Percentiles rank a stretch among this genome's conserved stretches.
Conservation (phyloP, 2,888 invertebrate genomes). For the Chrysopilus asiliformis region DNA sequence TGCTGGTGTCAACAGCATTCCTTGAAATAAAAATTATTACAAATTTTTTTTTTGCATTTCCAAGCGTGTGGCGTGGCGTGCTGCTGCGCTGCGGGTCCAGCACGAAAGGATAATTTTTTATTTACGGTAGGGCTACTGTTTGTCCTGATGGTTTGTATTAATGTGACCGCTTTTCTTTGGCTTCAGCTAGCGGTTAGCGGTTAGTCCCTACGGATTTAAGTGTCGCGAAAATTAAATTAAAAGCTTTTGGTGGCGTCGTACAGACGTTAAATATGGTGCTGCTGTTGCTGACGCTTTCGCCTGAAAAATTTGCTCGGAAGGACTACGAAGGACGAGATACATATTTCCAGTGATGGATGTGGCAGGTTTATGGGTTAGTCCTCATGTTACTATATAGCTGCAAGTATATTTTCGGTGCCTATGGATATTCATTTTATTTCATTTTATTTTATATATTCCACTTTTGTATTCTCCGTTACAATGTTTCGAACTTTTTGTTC, state of each 20-base stretch:
- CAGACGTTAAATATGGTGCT: constrained; percentile 5
- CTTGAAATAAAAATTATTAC: too few relatives aligned
- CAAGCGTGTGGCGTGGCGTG: not conserved
- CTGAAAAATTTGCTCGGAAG: constrained; percentile 1
- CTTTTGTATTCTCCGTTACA: too few relatives aligned
- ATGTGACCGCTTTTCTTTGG: not conserved
- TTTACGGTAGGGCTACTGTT: not conserved
- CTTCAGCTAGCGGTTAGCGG: not conserved
- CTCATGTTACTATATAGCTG: constrained; percentile 7
- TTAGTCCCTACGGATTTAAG: too few relatives aligned
- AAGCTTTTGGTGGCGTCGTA: constrained; percentile 7
- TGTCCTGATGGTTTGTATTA: not conserved
- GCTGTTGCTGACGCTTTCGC: not conserved
- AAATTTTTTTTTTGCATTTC: too few relatives aligned
- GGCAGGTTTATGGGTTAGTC: constrained; percentile 11
- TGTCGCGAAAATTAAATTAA: constrained; percentile 8
- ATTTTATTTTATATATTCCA: too few relatives aligned
- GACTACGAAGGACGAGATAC: constrained; percentile 6
- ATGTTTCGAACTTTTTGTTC: too few relatives aligned
- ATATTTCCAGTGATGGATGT: constrained; percentile 9
- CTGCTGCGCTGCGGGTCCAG: not conserved
- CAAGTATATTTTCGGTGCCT: too few relatives aligned
- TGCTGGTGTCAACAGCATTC: too few relatives aligned
- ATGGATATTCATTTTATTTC: too few relatives aligned
- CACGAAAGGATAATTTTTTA: not conserved